A percentile compares a stretch with the other conserved stretches of the same genome.
Conservation (phyloP, 2,888 invertebrate genomes). For the Cryptocheilus praepositus region DNA sequence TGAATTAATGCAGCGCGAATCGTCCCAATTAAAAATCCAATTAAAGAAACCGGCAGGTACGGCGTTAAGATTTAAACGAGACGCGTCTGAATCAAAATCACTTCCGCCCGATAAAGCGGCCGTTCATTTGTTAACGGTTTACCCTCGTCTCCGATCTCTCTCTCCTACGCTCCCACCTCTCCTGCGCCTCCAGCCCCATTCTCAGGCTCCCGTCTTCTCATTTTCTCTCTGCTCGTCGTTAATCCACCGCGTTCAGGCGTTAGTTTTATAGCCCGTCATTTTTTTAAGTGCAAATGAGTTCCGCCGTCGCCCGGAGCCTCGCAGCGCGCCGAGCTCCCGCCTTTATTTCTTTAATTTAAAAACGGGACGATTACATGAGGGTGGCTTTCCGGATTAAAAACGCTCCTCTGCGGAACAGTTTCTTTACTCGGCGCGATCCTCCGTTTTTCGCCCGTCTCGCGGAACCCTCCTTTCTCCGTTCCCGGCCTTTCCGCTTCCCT, state of each 20-base stretch:
- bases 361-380: slow-evolving; percentile 64
- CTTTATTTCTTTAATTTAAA: slow-evolving; percentile 69
- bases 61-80: slow-evolving; percentile 68
- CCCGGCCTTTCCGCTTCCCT: slow-evolving; percentile 37
- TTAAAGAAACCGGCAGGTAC: slow-evolving; percentile 65
- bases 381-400: slow-evolving; percentile 65
- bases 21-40: slow-evolving; percentile 73
- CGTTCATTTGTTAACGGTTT: slow-evolving; percentile 72
- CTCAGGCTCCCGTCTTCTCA: slow-evolving; percentile 19
- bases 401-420: slow-evolving; percentile 34
- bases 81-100: slow-evolving; percentile 70
- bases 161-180: slow-evolving; percentile 23
- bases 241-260: slow-evolving; percentile 61
- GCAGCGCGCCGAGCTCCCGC: slow-evolving; percentile 46
- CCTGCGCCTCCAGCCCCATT: slow-evolving; percentile 8
- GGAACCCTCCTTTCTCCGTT: slow-evolving; percentile 42
- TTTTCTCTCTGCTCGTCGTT: slow-evolving; percentile 37
- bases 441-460: slow-evolving; percentile 30
- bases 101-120: slow-evolving; percentile 72
- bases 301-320: slow-evolving; percentile 47
- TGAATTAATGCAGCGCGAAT: slow-evolving; percentile 70
- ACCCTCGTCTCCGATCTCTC: slow-evolving; percentile 46
- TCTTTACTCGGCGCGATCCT: slow-evolving; percentile 23
- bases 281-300: slow-evolving; percentile 74
- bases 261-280: slow-evolving; percentile 74